Evolutionary conservation across 2,797 vertebrate species (phyloP).

Genomic region (Clarias platycephalus): DNA sequence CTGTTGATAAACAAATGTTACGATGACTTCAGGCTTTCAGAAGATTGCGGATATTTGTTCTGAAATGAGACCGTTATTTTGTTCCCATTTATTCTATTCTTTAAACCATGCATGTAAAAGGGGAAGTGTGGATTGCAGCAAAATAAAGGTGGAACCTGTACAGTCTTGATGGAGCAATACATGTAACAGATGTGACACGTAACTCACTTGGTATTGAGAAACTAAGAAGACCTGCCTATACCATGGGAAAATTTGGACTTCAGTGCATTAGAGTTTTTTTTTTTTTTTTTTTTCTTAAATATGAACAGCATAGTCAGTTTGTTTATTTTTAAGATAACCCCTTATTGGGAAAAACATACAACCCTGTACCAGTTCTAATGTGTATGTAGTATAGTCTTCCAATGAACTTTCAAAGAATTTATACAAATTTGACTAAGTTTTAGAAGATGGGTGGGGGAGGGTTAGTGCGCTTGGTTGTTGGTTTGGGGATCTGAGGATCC

Average conservation of each 20-base stretch:
- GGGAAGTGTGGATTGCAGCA: conserved; percentile 35
- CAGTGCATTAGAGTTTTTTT: background rate
- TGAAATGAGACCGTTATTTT: conserved; percentile 12
- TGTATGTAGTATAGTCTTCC: too few relatives aligned
- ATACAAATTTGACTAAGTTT: too few relatives aligned
- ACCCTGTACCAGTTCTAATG: too few relatives aligned
- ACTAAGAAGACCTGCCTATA: background rate
- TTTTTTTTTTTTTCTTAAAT: background rate
- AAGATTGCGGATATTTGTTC: background rate
- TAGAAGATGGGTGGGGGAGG: too few relatives aligned
- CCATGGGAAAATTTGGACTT: conserved; percentile 9
- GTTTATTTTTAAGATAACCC: conserved; percentile 1
- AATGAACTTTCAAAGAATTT: too few relatives aligned
- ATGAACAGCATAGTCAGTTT: background rate
- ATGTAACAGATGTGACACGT: background rate
- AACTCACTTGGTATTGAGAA: conserved; percentile 29
- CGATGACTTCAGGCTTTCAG: background rate
- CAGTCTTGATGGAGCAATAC: conserved; percentile 38
- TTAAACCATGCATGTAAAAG: conserved; percentile 31
- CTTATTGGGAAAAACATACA: background rate
- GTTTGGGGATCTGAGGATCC: too few relatives aligned
- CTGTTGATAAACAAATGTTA: conserved; percentile 46
- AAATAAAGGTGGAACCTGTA: conserved; percentile 29
- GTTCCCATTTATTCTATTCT: background rate
- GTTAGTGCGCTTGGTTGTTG: too few relatives aligned